Base-by-base conservation (phyloP, 2,113 vertebrate species). In the Actenoides hombroni region DNA sequence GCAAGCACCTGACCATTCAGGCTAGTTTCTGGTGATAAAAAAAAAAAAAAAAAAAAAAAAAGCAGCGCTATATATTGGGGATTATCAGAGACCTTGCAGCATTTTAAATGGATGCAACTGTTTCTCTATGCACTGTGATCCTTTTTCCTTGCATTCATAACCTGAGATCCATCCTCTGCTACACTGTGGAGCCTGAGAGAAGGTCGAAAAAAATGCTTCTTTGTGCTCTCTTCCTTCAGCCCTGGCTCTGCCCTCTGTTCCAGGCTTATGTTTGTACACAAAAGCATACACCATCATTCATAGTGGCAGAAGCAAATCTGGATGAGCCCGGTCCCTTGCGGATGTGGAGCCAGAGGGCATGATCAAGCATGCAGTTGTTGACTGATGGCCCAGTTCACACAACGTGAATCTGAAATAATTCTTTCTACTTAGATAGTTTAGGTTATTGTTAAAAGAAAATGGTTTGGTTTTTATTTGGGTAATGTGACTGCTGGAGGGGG, bases 281-380 rank as follows among this genome's bases (percentile, higher is more conserved):
- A 49, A 81, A 86, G 73, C 79, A 31, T 35, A 82, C 56, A 56
- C 39, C 39, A 71, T 88, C 65, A 78, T 75, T 90, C 80, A 56
- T 2, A 64, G 83, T 25, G 60, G 88, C 86, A 96, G 53, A 81
- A 53, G 69, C 64, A 86, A 81, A 84, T 90, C 79, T 92, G 88
- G 77, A 90, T 67, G 83, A 96, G 77, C 69, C 3, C 1, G 16
- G 80, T 92, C 90, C 76, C 83, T 85, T 42, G 80, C 0, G 57
- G 83, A 53, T 81, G 61, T 35, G 74, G 74, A 94, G 92, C 95
- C 94, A 84, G 88, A 92, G 94, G 94, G 92, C 80, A 86, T 40
- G 91, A 95, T 90, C 76, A 77, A 86, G 40, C 88, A 61, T 26
- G 94, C 77, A 83, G 83, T 81, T 96, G 92, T 81, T 96, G 92